Evolutionary conservation across 1,140 invertebrate species (phyloP), one percentile per base, ranked within the genome.

Genomic region (Brachionus angularis): DNA sequence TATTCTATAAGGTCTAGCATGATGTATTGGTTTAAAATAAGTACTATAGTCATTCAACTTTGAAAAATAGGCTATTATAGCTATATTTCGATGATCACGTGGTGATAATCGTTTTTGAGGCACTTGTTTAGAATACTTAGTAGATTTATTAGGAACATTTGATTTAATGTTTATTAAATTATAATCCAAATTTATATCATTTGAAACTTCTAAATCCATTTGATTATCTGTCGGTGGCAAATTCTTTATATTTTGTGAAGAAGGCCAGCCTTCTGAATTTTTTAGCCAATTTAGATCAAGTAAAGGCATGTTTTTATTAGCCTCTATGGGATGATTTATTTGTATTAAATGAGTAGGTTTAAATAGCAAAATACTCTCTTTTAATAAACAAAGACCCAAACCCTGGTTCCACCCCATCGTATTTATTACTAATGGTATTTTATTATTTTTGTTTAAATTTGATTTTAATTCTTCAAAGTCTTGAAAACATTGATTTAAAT

Each of bases 71-170:
- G 75, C 67, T 27, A 77, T 44, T 36, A 77, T 64, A 8, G 75
- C 50, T 33, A 79, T 53, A 34, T 77, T 75, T 16, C 78, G 73
- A 18, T 74, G 72, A 34, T 79, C 76, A 18, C 29, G 33, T 8
- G 62, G 16, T 16, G 62, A 67, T 21, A 67, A 18, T 8, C 42
- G 10, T 27, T 58, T 58, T 58, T 58, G 53, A 23, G 34, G 34
- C 25, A 34, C 21, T 39, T 58, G 23, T n/a, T 39, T 36, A 12
- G 14, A 23, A 36, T 23, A 58, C 16, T 58, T 58, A 14, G 53
- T 23, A 18, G 36, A 39, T 42, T 58, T 58, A 14, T 10, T 12
- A n/a, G 62, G 62, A 31, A 34, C 62, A 33, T 67, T 67, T 34
- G 62, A 67, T 18, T 50, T 46, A 29, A 67, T 34, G 29, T 18